Conservation (phyloP, 2,888 invertebrate species). For the Atethmia centrago region DNA sequence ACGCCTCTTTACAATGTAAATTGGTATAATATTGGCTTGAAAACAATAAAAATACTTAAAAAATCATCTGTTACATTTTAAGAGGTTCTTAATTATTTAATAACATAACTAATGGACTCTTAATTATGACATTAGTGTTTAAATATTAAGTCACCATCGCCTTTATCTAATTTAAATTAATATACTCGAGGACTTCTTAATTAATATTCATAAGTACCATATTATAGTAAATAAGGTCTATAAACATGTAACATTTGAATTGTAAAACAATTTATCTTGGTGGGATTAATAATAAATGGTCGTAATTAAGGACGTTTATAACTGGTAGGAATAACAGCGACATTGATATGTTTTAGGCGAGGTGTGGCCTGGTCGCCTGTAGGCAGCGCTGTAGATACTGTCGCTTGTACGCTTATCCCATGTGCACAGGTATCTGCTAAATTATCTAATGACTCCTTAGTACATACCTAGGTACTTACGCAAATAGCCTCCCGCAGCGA, state of each 20-base stretch:
- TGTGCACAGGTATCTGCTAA: constrained; percentile 44
- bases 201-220: constrained; percentile 20
- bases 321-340: constrained; percentile 19
- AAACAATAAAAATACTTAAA: neutral
- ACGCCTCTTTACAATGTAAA: constrained; percentile 14
- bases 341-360: constrained; percentile 41
- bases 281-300: constrained; percentile 36
- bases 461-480: constrained; percentile 14
- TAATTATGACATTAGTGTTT: neutral
- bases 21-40: neutral
- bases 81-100: neutral
- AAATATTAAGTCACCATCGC: neutral
- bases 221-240: constrained; percentile 6
- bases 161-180: constrained; percentile 11
- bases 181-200: constrained; percentile 3
- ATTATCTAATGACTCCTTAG: constrained; percentile 54
- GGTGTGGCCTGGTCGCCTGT: constrained; percentile 46
- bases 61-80: neutral
- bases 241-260: constrained; percentile 31
- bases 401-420: constrained; percentile 32
- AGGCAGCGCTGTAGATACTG: neutral
- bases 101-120: neutral
- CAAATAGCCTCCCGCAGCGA: constrained; percentile 58
- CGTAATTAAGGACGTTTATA: constrained; percentile 45
- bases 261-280: constrained; percentile 33